Conservation (phyloP, 2,113 vertebrate species). For the Gymnobelideus leadbeateri region DNA sequence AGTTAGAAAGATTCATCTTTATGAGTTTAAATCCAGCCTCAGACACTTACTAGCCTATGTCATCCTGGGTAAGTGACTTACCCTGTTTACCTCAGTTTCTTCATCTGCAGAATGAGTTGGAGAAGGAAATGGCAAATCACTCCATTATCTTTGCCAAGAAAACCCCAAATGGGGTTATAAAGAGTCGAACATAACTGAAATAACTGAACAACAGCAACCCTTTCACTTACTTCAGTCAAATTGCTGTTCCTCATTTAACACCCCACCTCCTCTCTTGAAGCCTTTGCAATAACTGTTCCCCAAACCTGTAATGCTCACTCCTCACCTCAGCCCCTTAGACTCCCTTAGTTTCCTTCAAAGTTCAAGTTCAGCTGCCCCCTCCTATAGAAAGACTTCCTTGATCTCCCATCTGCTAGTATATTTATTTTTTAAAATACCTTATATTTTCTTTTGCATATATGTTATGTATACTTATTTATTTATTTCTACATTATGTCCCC, state of each 20-base stretch:
- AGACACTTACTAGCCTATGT: background rate
- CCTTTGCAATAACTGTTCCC: background rate
- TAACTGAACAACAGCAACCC: too few relatives aligned
- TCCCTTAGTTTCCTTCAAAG: background rate
- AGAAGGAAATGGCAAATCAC: too few relatives aligned
- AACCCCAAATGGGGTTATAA: too few relatives aligned
- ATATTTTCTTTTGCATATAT: background rate
- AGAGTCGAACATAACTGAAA: too few relatives aligned
- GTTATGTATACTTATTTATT: background rate
- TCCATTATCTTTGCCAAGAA: too few relatives aligned
- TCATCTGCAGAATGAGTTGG: background rate
- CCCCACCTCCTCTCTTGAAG: too few relatives aligned
- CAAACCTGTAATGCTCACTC: background rate
- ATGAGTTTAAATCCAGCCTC: background rate
- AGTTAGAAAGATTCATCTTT: background rate
- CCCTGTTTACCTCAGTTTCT: background rate
- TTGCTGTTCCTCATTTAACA: too few relatives aligned
- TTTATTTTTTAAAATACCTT: background rate
- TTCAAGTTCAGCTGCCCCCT: background rate
- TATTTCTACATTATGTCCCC: background rate
- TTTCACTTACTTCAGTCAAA: too few relatives aligned
- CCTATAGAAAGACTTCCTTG: background rate
- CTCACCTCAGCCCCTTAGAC: background rate
- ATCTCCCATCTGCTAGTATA: background rate
- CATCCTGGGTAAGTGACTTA: background rate